These are phyloP conservation scores for Zophobas morio DNA, from an alignment of 1,140 invertebrate genomes.

Conservation along the genomic window DNA sequence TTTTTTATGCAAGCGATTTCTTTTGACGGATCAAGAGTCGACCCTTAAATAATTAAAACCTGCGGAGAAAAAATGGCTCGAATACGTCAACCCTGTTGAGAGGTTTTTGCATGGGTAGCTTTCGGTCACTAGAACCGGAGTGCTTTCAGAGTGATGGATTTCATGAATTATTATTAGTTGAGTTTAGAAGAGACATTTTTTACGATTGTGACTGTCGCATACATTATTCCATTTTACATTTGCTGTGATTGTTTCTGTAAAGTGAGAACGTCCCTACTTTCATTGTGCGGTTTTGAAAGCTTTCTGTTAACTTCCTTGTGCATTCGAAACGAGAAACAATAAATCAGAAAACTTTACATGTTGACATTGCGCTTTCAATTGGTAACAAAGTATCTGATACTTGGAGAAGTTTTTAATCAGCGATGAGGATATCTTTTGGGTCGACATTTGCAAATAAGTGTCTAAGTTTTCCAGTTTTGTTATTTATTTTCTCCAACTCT, in stretches of 20 bases:
- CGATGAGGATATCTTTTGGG: neutral
- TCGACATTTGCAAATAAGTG: too few relatives aligned
- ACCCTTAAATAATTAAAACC: slow-evolving; percentile 31
- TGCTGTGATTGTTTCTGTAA: slow-evolving; percentile 10
- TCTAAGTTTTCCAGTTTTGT: too few relatives aligned
- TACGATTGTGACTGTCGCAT: neutral
- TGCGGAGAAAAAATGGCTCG: neutral
- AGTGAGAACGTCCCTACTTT: neutral
- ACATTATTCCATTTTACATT: neutral
- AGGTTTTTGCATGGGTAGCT: slow-evolving; percentile 7
- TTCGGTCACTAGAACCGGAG: neutral
- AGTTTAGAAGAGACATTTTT: neutral
- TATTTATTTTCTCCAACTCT: too few relatives aligned
- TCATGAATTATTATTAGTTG: slow-evolving; percentile 4
- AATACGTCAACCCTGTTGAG: slow-evolving; percentile 26
- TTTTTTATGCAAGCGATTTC: slow-evolving; percentile 29
- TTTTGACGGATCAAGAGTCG: slow-evolving; percentile 13
- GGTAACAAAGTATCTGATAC: slow-evolving; percentile 6
- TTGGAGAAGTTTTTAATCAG: neutral
- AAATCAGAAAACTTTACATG: slow-evolving; percentile 5
- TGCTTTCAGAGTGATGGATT: neutral
- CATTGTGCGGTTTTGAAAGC: slow-evolving; percentile 6
- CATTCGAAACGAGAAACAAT: neutral
- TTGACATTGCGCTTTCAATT: slow-evolving; percentile 7
- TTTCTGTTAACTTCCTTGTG: slow-evolving; percentile 1